These are phyloP conservation scores for Liparis tanakae DNA, from an alignment of 2,797 vertebrate genomes.

Conservation along the genomic window DNA sequence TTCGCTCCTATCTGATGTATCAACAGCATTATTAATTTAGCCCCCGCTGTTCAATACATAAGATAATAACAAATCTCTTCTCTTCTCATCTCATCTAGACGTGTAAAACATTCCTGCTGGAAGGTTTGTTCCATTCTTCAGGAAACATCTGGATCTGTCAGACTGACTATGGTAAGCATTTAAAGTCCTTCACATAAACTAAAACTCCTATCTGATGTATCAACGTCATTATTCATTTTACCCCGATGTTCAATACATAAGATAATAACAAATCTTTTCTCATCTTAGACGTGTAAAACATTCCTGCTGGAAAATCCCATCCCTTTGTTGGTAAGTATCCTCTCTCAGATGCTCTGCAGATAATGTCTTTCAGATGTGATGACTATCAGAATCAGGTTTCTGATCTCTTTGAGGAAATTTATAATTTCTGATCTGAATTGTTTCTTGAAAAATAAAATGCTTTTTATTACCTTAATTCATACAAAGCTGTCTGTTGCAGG, in stretches of 20 bases:
- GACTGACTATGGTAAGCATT: neutral
- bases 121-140: neutral
- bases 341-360: rapidly evolving
- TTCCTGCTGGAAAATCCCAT: rapidly evolving
- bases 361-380: conserved; percentile 67
- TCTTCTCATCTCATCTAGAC: conserved; percentile 1
- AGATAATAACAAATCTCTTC: rapidly evolving
- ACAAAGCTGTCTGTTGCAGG: neutral
- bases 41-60: rapidly evolving
- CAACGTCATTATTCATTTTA: no score
- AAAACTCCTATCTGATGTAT: conserved; percentile 79
- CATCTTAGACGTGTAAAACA: neutral
- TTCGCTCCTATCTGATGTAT: conserved; percentile 92
- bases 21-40: rapidly evolving
- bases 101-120: rapidly evolving
- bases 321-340: conserved; percentile 44
- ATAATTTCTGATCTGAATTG: conserved; percentile 73
- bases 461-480: neutral
- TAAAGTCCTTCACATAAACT: neutral
- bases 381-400: conserved; percentile 86
- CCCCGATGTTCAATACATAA: neutral
- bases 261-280: rapidly evolving
- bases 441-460: rapidly evolving
- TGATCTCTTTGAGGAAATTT: conserved; percentile 82
- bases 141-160: rapidly evolving